Percentiles rank a stretch among this genome's conserved stretches.
Evolutionary conservation across 92 coral and sea anemone genomes (phyloP).

Genomic region (Zoanthus gigantus): DNA sequence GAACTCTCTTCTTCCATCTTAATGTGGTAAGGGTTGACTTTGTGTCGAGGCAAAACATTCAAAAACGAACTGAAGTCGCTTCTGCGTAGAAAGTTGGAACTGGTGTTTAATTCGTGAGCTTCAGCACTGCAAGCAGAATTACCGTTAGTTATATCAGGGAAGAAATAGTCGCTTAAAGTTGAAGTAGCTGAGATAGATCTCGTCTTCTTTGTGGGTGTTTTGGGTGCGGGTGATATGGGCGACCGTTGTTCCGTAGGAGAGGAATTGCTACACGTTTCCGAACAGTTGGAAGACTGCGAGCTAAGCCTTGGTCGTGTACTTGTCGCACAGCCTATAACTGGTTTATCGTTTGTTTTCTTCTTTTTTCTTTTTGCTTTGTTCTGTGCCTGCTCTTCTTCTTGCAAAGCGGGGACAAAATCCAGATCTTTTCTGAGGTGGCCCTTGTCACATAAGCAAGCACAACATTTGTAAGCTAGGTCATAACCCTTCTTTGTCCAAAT

Average conservation of each 20-base stretch:
- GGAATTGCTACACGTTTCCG: slow-evolving; percentile 72
- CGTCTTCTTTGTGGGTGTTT: slow-evolving; percentile 90
- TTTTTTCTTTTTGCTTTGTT: slow-evolving; percentile 81
- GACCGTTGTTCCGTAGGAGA: slow-evolving; percentile 82
- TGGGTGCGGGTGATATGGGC: slow-evolving; percentile 88
- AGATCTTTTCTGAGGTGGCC: slow-evolving; percentile 97
- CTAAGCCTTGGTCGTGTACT: slow-evolving; percentile 79
- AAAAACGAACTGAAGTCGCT: slow-evolving; percentile 93
- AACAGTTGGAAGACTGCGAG: slow-evolving; percentile 87
- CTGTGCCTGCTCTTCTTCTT: slow-evolving; percentile 78
- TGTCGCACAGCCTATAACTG: slow-evolving; percentile 74
- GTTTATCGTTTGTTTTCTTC: slow-evolving; percentile 92
- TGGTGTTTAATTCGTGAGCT: slow-evolving; percentile 62
- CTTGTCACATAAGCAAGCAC: slow-evolving; percentile 96
- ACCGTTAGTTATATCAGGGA: slow-evolving; percentile 77
- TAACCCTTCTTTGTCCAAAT: slow-evolving; percentile 99
- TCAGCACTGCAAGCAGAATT: slow-evolving; percentile 72
- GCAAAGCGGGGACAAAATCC: slow-evolving; percentile 80
- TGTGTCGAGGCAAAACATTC: slow-evolving; percentile 94
- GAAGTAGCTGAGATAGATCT: slow-evolving; percentile 65
- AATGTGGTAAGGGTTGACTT: slow-evolving; percentile 96
- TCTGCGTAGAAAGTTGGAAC: slow-evolving; percentile 83
- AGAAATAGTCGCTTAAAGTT: slow-evolving; percentile 67
- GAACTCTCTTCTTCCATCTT: slow-evolving; percentile 97
- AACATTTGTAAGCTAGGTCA: slow-evolving; percentile 97